Percentiles rank a stretch among this genome's conserved stretches.
These are phyloP conservation scores for Tetrao urogallus DNA, from an alignment of 2,113 vertebrate genomes.

Conservation along the genomic window DNA sequence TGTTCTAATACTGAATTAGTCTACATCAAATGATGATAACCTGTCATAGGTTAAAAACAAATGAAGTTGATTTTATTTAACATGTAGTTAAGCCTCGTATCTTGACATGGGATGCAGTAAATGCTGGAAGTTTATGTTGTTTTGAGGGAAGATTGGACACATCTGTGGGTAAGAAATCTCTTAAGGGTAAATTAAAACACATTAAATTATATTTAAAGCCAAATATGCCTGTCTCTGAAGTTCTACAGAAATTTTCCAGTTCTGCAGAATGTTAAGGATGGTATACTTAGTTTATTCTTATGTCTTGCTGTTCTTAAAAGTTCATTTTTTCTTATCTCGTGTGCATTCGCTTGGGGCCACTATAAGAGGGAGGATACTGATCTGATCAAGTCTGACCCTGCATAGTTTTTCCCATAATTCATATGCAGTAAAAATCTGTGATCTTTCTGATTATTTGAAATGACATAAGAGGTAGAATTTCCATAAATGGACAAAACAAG, in stretches of 20 bases:
- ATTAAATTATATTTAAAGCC: neutral
- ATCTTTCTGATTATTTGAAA: neutral
- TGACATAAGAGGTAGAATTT: neutral
- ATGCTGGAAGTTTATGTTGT: neutral
- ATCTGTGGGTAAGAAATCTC: neutral
- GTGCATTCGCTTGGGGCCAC: too few relatives aligned
- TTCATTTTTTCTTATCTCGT: neutral
- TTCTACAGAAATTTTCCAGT: neutral
- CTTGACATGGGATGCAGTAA: neutral
- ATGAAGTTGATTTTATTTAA: neutral
- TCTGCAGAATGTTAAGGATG: neutral
- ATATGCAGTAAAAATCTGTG: neutral
- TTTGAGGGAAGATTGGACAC: neutral
- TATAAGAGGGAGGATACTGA: neutral
- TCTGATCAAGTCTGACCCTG: neutral
- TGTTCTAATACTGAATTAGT: neutral
- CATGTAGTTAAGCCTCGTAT: neutral
- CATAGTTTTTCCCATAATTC: neutral
- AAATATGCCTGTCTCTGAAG: neutral
- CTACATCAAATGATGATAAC: neutral
- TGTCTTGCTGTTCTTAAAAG: neutral
- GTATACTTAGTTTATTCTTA: neutral
- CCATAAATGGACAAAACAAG: neutral
- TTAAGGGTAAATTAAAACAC: neutral
- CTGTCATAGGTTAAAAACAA: neutral